Evolutionary conservation across 2,888 invertebrate genomes (phyloP), one percentile per base, ranked within the genome.

Genomic region (Microdon myrmicae): DNA sequence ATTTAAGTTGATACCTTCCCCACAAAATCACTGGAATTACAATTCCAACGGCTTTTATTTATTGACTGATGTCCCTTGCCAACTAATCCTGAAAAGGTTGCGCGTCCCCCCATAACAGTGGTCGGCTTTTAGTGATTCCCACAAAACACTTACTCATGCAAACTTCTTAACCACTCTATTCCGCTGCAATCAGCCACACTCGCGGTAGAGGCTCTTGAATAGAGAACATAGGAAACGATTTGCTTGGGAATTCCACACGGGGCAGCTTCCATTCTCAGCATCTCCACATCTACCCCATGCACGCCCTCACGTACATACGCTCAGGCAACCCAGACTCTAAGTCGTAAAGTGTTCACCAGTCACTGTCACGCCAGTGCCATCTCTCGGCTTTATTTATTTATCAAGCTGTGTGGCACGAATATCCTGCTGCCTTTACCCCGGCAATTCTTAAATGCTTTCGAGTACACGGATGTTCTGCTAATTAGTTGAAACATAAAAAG

Each of bases 381-480:
- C 44, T 41, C 29, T 51, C 23, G 19, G 34, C 10, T 45, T 6
- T 13, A 34, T 59, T 51, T 34, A 51, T 39, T 34, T 29, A n/a
- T n/a, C 25, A 26, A 12, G 28, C 45, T n/a, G 47, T 58, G 44
- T 39, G 29, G 23, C 53, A 45, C 39, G 53, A 39, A 39, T 17
- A 6, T 9, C 22, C 6, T 7, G 17, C 23, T 29, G 13, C 20
- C 20, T 22, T 31, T 48, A 47, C 60, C 26, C 4, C 17, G 47
- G 41, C 37, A 31, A 16, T 60, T 41, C 53, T 59, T 45, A 47
- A 54, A 48, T 47, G 54, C 37, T 54, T 60, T 47, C 28, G 34
- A 47, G 53, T 53, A 29, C n/a, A n/a, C 35, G 41, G 37, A 47
- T 25, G 34, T 26, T 23, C 14, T 35, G 29, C 43, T 60, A 60